Base-by-base conservation (phyloP, 2,113 vertebrate species). In the Ellobius talpinus region DNA sequence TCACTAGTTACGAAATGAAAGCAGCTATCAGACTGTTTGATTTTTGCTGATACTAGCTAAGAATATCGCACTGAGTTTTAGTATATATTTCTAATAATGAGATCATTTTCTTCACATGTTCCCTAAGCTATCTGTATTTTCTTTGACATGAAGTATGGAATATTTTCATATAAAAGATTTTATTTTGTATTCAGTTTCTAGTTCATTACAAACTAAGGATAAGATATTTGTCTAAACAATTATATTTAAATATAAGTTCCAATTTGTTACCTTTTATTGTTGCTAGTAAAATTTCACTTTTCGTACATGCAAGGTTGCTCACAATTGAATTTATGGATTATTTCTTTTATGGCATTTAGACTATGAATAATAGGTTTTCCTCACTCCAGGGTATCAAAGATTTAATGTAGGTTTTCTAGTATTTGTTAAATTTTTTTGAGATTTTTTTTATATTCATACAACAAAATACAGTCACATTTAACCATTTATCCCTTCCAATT, bases 1-100 rank as follows among this genome's bases (percentile, higher is more conserved):
- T 45, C 0, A 29, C 3, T 3, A 12, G 7, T 3, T 90, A 72
- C 73, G 29, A 31, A 78, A 87, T 55, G n/a, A 87, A 87, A 82
- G 1, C 0, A 42, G 7, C 47, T 82, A 73, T 78, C 11, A 66
- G 58, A 77, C 21, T 85, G 42, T 31, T 2, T 3, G 12, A 19
- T 61, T 82, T 91, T 90, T 94, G 33, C 14, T 68, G 84, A 61
- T 77, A 77, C 65, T 93, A 65, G 29, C n/a, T 87, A 47, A 65
- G 50, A 87, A 55, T 92, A 74, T 36, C 68, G 29, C 23, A 23
- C 33, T 70, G 12, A 50, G 33, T 26, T 66, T 87, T 52, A 70
- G 12, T n/a, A 31, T 23, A 68, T 81, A 70, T 91, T 87, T 79
- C 81, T 31, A 74, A 65, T 45, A 65, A 26, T 55, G 26, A 91